Base-by-base conservation (phyloP, 2,113 vertebrate genomes). In the Hippocampus comes region DNA sequence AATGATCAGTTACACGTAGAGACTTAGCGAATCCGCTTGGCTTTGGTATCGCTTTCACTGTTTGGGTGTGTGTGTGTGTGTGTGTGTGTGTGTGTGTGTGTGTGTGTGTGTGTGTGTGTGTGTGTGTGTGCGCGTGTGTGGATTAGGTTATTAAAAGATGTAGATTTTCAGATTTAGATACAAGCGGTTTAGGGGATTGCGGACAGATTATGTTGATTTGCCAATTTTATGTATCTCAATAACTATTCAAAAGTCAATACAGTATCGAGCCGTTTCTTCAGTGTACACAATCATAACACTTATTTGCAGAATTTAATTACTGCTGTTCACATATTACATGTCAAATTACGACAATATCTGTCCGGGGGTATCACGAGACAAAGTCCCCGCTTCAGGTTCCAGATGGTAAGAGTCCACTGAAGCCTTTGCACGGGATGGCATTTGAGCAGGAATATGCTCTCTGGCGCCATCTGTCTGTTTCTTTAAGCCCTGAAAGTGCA, bases 391-490 rank as follows among this genome's bases (percentile, higher is more conserved):
- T 81, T 71, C 73, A 65, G 42, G 55, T 69, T 83, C 77, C 68
- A 82, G 67, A 77, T 82, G 76, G 72, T 66, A 84, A 78, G 30
- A 79, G 51, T 68, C 46, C 79, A 6, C 23, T 68, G 23, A 65
- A 72, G 65, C 4, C 70, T 85, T 68, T 68, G 72, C 74, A 38
- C 43, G 42, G 65, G 23, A 21, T 42, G 49, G 68, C 20, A 11
- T 42, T 73, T 67, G 5, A 53, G 41, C 8, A 67, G 59, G n/a
- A 64, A 23, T 7, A 15, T 43, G 75, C 53, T 75, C 71, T 71
- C 80, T 79, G 68, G 74, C 79, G 80, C 84, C 76, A 81, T 86
- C 83, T 87, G 68, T 74, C 81, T 78, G 80, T 61, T 30, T 20
- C 27, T 53, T 9, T 27, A 38, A 20, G 71, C 21, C 7, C 46